Conservation (phyloP, 2,888 invertebrate genomes). For the Elgonia sp. region DNA sequence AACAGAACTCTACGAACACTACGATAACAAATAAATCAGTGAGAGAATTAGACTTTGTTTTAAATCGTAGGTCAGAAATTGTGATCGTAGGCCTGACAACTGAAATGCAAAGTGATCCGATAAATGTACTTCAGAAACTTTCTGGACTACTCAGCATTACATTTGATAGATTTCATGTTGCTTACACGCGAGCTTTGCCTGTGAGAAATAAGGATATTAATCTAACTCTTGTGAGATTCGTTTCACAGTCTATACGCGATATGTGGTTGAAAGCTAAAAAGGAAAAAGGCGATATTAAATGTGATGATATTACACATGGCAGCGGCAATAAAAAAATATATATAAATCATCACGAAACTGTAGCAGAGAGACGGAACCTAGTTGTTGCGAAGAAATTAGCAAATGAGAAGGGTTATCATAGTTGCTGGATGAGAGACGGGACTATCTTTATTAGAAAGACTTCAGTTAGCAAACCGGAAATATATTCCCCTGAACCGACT, state of each 20-base stretch:
- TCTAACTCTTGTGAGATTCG: not conserved
- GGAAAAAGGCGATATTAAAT: not conserved
- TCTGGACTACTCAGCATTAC: not conserved
- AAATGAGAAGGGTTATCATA: not conserved
- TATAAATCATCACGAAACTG: slow-evolving; percentile 14
- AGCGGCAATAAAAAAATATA: not conserved
- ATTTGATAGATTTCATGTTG: not conserved
- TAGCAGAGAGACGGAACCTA: not conserved
- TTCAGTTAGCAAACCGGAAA: not conserved
- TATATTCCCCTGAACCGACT: too few relatives aligned
- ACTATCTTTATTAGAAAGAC: not conserved
- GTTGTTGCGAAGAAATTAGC: not conserved
- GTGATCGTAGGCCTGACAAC: too few relatives aligned
- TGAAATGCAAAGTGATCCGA: too few relatives aligned
- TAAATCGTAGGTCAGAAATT: too few relatives aligned
- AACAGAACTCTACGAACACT: too few relatives aligned
- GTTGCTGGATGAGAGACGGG: slow-evolving; percentile 6
- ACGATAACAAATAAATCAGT: too few relatives aligned
- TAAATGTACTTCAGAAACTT: too few relatives aligned
- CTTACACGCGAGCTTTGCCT: not conserved
- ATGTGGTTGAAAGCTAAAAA: not conserved
- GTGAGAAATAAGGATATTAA: not conserved
- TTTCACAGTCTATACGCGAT: not conserved
- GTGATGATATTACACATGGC: not conserved
- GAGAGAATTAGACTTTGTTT: too few relatives aligned